Conservation (phyloP, 1,140 invertebrate genomes). For the Bombus huntii region DNA sequence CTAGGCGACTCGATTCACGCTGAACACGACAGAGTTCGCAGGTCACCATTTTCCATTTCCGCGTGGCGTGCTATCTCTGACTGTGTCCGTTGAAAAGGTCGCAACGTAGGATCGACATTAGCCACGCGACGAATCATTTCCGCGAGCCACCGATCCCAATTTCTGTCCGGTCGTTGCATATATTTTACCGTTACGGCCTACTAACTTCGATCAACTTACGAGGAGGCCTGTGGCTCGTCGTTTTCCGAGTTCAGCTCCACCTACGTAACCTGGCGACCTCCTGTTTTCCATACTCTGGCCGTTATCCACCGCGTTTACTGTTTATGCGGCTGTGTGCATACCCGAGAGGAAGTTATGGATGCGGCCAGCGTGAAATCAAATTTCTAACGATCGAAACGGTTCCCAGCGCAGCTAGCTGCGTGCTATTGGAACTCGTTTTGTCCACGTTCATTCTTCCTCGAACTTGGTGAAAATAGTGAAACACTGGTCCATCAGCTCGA, state of each 20-base stretch:
- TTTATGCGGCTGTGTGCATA: conserved; percentile 57
- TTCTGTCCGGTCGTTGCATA: not conserved
- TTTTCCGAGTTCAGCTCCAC: not conserved
- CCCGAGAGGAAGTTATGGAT: conserved; percentile 72
- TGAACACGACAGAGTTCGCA: not conserved
- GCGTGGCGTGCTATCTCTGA: not conserved
- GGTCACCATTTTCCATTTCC: conserved; percentile 8
- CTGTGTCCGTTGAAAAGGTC: not conserved
- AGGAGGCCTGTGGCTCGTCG: not conserved
- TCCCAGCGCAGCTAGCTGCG: conserved; percentile 25
- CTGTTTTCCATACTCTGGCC: conserved; percentile 47
- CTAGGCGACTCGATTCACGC: not conserved
- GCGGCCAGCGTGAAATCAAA: conserved; percentile 78
- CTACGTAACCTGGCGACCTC: not conserved
- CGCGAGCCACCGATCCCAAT: conserved; percentile 16
- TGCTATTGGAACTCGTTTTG: not conserved
- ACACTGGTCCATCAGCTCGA: no score
- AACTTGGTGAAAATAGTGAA: conserved; percentile 50
- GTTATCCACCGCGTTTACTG: conserved; percentile 30
- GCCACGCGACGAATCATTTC: conserved; percentile 29
- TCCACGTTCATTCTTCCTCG: not conserved
- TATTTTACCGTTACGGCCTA: conserved; percentile 39
- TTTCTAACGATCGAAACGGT: conserved; percentile 75
- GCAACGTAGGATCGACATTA: conserved; percentile 7
- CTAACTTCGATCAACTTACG: conserved; percentile 50